Base-by-base conservation (phyloP, 2,888 invertebrate genomes). In the Lycophotia porphyrea region DNA sequence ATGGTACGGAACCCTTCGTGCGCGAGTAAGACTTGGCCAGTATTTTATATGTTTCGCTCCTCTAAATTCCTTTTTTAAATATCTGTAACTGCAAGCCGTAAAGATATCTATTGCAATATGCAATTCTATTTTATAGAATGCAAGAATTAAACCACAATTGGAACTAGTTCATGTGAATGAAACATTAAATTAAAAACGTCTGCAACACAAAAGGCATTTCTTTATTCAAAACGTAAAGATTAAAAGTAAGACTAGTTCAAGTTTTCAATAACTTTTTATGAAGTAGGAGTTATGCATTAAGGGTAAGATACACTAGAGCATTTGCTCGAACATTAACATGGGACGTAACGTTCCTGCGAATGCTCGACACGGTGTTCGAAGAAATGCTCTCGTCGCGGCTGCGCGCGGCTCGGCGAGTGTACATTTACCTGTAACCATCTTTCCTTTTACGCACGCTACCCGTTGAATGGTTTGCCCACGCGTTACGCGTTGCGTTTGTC, bases 261-360 rank as follows among this genome's bases (percentile, higher is more conserved):
- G 39, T 58, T 71, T 78, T 34, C 55, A 64, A 58, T 78, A 55
- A 49, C 27, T 42, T 55, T 76, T 27, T 47, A 58, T 21, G 27
- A 78, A 52, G 52, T 21, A 39, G 34, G 18, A 27, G 11, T 34
- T 27, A 49, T 47, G 58, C 58, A 47, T 66, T 24, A 27, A 47
- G 27, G 44, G 55, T 44, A 34, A 9, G 36, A 36, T 36, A 60
- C 9, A 2, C 55, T 55, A 27, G 55, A 55, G 15, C 27, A 55
- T 55, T 27, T 27, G 15, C 27, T 52, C n/a, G n/a, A 52, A n/a
- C 1, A 52, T 11, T n/a, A 5, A 52, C n/a, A 52, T 52, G n/a
- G n/a, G 13, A 52, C 0, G 11, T 52, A 52, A 52, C 11, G 52
- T 52, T 13, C n/a, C n/a, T 27, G 55, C 27, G 55, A 27, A 55